phyloP scores from a whole-genome alignment of 2,888 invertebrate genomes.

The Ectemnius continuus region DNA sequence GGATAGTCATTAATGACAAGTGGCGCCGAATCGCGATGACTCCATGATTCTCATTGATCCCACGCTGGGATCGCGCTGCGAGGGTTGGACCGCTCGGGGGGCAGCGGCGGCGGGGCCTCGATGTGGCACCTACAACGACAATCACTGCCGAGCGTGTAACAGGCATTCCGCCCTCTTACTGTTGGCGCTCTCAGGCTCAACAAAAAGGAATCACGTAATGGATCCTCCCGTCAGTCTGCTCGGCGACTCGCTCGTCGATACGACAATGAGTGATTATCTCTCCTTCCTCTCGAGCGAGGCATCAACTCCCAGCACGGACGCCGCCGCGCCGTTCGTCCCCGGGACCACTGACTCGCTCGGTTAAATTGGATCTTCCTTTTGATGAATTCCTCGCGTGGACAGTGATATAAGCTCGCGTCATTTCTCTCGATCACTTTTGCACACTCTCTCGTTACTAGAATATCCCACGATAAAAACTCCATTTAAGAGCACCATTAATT shows the following conservation, averaged over 20 bases:
- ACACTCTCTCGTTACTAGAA: too few relatives aligned
- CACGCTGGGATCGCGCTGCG: constrained; percentile 60
- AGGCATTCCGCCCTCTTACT: constrained; percentile 67
- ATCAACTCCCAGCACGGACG: neutral
- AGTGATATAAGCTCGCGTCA: neutral
- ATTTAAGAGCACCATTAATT: too few relatives aligned
- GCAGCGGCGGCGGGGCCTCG: constrained; percentile 26
- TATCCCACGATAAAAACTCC: too few relatives aligned
- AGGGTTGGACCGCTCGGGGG: constrained; percentile 54
- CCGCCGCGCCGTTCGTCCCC: neutral
- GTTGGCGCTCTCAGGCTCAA: constrained; percentile 57
- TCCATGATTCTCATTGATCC: constrained; percentile 74
- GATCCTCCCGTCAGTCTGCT: constrained; percentile 42
- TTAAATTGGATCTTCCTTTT: constrained; percentile 6
- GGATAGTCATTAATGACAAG: constrained; percentile 77
- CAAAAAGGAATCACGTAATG: constrained; percentile 57
- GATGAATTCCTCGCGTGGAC: constrained; percentile 6
- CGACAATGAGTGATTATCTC: constrained; percentile 59
- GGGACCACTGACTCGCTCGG: constrained; percentile 9
- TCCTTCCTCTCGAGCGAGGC: constrained; percentile 15
- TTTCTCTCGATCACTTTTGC: neutral
- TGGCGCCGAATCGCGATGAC: constrained; percentile 78
- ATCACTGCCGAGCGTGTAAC: constrained; percentile 40
- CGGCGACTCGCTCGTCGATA: constrained; percentile 55
- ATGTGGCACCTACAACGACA: constrained; percentile 59